Conservation (phyloP, 2,888 invertebrate species). For the Seira musarum region DNA sequence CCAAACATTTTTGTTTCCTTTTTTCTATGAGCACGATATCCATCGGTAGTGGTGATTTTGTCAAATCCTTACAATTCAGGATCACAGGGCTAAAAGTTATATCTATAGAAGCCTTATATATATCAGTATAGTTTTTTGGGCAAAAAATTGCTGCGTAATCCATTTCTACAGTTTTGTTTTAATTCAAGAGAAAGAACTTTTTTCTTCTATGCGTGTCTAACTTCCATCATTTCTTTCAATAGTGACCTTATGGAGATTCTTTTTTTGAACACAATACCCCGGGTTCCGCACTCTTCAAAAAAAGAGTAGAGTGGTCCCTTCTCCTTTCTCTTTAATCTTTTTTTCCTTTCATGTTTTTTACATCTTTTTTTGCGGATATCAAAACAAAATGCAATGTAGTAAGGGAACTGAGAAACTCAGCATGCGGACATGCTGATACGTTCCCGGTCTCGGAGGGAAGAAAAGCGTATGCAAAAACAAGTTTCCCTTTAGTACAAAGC, state of each 20-base stretch:
- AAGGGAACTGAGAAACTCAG: background rate
- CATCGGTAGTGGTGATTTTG: no score
- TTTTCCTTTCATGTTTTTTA: slow-evolving; percentile 3
- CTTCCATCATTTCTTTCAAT: background rate
- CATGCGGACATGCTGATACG: slow-evolving; percentile 3
- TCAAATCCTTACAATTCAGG: no score
- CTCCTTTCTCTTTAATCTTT: slow-evolving; percentile 3
- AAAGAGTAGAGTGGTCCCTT: background rate
- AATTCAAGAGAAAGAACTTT: background rate
- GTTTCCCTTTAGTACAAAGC: background rate
- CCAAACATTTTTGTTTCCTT: no score
- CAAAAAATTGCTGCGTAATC: no score
- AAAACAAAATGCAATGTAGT: slow-evolving; percentile 5
- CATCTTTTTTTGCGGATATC: slow-evolving; percentile 10
- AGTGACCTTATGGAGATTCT: background rate
- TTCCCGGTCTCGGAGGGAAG: background rate
- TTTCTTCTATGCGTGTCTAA: slow-evolving; percentile 5
- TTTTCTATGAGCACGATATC: no score
- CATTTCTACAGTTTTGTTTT: background rate
- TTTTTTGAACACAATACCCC: background rate
- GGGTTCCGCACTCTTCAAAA: background rate
- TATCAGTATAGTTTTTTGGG: no score
- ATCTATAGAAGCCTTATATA: no score
- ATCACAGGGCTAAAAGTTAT: no score
- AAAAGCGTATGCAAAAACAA: slow-evolving; percentile 2